A percentile compares a stretch with the other conserved stretches of the same genome.
These are phyloP conservation scores for Myotis lucifugus DNA, from an alignment of 2,113 vertebrate species.

Conservation along the genomic window DNA sequence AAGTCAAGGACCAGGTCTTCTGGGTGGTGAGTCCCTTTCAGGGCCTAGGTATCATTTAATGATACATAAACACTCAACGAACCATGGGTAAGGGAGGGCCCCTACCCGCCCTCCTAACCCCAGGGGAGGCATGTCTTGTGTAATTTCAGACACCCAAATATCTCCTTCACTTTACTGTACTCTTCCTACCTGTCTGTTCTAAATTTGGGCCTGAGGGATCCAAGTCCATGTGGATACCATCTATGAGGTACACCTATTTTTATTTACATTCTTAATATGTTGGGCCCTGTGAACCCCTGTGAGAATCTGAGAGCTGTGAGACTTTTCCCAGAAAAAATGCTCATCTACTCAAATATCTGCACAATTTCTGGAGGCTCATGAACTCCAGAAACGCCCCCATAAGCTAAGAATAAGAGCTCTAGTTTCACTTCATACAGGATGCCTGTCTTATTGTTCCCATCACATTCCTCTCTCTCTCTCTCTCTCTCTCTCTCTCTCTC, in stretches of 20 bases:
- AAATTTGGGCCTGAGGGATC: background rate
- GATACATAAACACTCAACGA: background rate
- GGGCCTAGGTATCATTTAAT: background rate
- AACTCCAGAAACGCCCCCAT: background rate
- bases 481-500: background rate
- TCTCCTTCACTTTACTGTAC: background rate
- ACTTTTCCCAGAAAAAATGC: slow-evolving; percentile 33
- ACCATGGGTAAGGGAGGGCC: background rate
- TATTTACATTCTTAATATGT: slow-evolving; percentile 30
- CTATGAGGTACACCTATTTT: background rate
- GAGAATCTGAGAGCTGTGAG: background rate
- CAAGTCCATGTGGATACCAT: background rate
- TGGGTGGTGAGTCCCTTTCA: background rate
- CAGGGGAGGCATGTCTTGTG: background rate
- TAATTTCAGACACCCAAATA: background rate
- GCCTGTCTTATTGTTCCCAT: background rate
- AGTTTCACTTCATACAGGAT: background rate
- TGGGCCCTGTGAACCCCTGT: background rate
- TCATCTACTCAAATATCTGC: background rate
- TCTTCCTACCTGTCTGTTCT: background rate
- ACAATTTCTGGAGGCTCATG: background rate
- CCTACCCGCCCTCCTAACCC: background rate
- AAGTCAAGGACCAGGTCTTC: background rate
- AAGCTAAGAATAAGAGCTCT: background rate
- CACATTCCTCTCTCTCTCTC: background rate